Evolutionary conservation across 1,140 invertebrate genomes (phyloP), one percentile per base, ranked within the genome.

Genomic region (Trypoxylus dichotomus): DNA sequence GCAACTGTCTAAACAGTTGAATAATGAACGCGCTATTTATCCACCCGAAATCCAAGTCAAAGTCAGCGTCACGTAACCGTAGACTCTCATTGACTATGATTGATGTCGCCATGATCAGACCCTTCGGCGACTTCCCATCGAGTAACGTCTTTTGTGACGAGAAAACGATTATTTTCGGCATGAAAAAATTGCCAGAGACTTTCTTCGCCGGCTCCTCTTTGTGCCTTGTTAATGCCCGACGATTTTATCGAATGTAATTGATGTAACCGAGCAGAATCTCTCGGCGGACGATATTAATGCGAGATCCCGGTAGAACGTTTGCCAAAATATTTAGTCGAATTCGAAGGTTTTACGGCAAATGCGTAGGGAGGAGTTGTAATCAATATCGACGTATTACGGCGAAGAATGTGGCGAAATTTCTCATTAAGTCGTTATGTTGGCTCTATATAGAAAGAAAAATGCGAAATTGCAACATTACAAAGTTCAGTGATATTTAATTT

Each of bases 231-330:
- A 68, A 68, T 68, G 21, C 60, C 60, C 13, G 60, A 29, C 24
- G 60, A 68, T 68, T 68, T 29, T 68, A 68, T 68, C 60, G 60
- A 68, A 68, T 68, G 27, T 68, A 68, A 68, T 68, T 68, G 24
- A 68, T 68, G 60, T 68, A 68, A 68, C 19, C 24, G 27, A 68
- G 24, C 13, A 13, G 60, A 29, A 29, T 29, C 60, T 24, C 13
- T n/a, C 24, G 60, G 19, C 21, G 5, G 60, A 68, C 2, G 25
- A 68, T 68, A 68, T 68, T 68, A 29, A 68, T 68, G 24, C 27
- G 60, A 24, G 60, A 68, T 1, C 5, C 15, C 47, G 47, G 7
- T 21, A n/a, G 24, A 68, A 29, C 60, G 60, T 68, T 68, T 68
- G 15, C 47, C 47, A 54, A 54, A 54, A 54, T 54, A 19, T 54